These are phyloP conservation scores for Trichoplusia ni DNA, from an alignment of 1,140 invertebrate genomes.

Conservation along the genomic window DNA sequence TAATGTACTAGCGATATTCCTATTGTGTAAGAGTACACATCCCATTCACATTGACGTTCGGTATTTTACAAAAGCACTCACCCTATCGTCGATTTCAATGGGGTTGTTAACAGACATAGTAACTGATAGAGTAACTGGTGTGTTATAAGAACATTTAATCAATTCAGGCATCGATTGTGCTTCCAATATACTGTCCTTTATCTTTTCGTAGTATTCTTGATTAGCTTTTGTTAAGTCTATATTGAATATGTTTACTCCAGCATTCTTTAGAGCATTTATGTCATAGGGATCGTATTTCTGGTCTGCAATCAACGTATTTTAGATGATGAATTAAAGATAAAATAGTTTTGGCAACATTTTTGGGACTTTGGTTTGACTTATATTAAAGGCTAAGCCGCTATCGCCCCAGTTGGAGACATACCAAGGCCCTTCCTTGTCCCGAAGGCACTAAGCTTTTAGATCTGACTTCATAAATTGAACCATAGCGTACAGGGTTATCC, in stretches of 20 bases:
- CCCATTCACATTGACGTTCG: background rate
- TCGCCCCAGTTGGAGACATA: too few relatives aligned
- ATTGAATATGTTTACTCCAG: constrained; percentile 41
- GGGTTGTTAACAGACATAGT: constrained; percentile 28
- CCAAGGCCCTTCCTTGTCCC: too few relatives aligned
- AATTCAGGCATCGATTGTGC: background rate
- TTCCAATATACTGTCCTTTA: background rate
- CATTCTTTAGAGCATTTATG: background rate
- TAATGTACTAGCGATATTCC: too few relatives aligned
- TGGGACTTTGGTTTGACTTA: too few relatives aligned
- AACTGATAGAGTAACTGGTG: constrained; percentile 29
- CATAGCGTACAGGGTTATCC: too few relatives aligned
- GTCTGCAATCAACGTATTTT: background rate
- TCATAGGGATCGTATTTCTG: constrained; percentile 3
- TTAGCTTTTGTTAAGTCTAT: constrained; percentile 32
- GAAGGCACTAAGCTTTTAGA: too few relatives aligned
- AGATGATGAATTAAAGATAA: background rate
- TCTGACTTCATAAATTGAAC: too few relatives aligned
- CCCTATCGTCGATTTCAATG: constrained; percentile 18
- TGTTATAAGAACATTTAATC: constrained; percentile 1
- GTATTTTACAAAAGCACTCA: background rate
- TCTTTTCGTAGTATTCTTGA: constrained; percentile 13
- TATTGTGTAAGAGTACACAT: too few relatives aligned
- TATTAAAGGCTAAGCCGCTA: too few relatives aligned
- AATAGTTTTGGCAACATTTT: too few relatives aligned